Conservation (phyloP, 2,113 vertebrate species). For the Paramormyrops kingsleyae region DNA sequence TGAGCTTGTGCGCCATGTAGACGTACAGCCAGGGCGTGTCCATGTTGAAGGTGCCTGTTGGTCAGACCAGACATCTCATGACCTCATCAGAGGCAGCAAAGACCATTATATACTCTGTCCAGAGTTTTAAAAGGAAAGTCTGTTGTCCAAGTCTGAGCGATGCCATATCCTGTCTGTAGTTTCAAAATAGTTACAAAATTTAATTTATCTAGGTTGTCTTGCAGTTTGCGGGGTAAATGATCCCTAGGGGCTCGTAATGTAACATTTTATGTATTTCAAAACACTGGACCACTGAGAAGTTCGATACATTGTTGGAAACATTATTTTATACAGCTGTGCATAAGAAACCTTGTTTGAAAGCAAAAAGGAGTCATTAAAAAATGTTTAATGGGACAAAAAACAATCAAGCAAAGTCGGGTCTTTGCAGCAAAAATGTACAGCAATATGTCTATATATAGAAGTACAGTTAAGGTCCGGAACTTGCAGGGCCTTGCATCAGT, state of each 20-base stretch:
- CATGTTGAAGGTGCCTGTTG: constrained; percentile 67
- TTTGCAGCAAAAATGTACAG: not conserved
- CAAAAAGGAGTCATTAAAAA: not conserved
- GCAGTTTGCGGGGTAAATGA: not conserved
- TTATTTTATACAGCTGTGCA: not conserved
- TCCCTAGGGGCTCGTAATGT: not conserved
- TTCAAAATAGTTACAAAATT: not conserved
- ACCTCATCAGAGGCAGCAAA: not conserved
- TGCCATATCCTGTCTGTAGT: not conserved
- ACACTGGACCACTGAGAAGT: not conserved
- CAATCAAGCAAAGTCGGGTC: not conserved
- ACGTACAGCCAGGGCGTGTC: constrained; percentile 75
- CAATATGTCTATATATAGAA: not conserved
- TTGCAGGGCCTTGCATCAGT: not conserved
- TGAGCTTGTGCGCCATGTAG: constrained; percentile 59
- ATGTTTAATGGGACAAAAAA: not conserved
- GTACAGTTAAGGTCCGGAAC: not conserved
- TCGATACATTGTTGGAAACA: not conserved
- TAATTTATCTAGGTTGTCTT: not conserved
- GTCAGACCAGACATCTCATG: not conserved
- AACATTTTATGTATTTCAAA: not conserved
- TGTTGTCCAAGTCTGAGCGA: not conserved
- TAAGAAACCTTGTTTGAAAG: not conserved
- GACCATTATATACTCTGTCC: not conserved
- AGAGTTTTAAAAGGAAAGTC: not conserved